Evolutionary conservation across 1,140 invertebrate genomes (phyloP).

Genomic region (Penaeus chinensis): DNA sequence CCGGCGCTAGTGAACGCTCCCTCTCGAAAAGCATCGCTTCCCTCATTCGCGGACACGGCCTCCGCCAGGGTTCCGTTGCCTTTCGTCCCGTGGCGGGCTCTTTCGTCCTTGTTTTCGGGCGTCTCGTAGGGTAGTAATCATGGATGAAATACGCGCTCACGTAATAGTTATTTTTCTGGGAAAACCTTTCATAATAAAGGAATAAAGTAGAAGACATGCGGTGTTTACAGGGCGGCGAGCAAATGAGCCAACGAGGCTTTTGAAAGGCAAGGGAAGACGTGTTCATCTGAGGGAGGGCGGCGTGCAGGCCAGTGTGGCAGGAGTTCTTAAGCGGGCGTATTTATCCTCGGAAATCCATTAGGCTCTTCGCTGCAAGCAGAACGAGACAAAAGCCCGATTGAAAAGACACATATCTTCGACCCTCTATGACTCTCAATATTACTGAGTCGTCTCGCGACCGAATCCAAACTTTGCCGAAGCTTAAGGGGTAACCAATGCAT

Average conservation of each 20-base stretch:
- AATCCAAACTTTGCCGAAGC: too few species aligned
- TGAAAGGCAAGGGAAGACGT: neutral
- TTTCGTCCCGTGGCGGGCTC: neutral
- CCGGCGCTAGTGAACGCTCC: slow-evolving; percentile 16
- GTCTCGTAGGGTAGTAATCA: slow-evolving; percentile 26
- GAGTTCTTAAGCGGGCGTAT: slow-evolving; percentile 1
- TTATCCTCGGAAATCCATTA: slow-evolving; percentile 26
- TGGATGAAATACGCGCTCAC: slow-evolving; percentile 26
- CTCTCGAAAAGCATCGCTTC: slow-evolving; percentile 23
- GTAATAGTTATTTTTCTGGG: neutral
- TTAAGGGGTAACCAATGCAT: too few species aligned
- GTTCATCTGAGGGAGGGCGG: too few species aligned
- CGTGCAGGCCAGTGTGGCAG: neutral
- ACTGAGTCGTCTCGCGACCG: too few species aligned
- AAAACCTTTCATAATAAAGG: neutral
- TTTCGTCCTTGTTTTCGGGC: too few species aligned
- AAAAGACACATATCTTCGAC: too few species aligned
- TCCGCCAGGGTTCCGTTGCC: neutral
- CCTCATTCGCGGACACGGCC: neutral
- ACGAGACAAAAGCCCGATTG: neutral
- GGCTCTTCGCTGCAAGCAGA: slow-evolving; percentile 22
- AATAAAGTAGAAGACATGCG: neutral
- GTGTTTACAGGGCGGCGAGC: too few species aligned
- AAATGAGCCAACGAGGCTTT: too few species aligned
- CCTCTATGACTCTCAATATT: too few species aligned